Conservation (phyloP, 2,888 invertebrate species). For the Rhingia campestris region DNA sequence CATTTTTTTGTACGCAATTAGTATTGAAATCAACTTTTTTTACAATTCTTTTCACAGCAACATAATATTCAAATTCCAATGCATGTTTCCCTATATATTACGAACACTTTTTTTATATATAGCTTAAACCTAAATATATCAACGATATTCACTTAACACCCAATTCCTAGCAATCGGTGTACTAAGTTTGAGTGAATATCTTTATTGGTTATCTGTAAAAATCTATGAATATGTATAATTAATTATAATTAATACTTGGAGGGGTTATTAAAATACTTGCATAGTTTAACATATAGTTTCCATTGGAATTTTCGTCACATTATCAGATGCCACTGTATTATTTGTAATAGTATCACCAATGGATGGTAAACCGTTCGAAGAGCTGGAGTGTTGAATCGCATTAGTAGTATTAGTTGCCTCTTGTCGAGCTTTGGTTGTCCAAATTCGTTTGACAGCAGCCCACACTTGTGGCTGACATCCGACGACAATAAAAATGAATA, state of each 20-base stretch:
- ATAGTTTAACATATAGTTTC: slow-evolving; percentile 85
- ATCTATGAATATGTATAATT: no score
- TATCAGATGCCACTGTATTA: slow-evolving; percentile 63
- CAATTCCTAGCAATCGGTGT: no score
- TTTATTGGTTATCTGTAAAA: no score
- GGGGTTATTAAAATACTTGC: slow-evolving; percentile 62
- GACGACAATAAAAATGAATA: slow-evolving; percentile 94
- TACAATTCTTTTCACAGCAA: no score
- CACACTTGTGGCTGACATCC: slow-evolving; percentile 94
- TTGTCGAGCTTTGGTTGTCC: slow-evolving; percentile 85
- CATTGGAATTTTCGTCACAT: slow-evolving; percentile 84
- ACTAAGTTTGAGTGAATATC: no score
- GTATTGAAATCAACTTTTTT: no score
- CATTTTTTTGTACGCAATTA: no score
- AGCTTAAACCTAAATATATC: no score
- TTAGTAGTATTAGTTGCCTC: slow-evolving; percentile 85
- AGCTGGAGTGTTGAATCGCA: slow-evolving; percentile 88
- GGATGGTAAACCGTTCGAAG: slow-evolving; percentile 91
- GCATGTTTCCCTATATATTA: no score
- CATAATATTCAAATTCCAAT: no score
- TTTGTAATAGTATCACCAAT: slow-evolving; percentile 83
- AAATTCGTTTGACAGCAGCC: slow-evolving; percentile 87
- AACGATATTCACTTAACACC: no score
- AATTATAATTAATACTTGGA: slow-evolving; percentile 56
- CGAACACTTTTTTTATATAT: no score